phyloP scores from a whole-genome alignment of 2,797 vertebrate genomes.

The Phrynocephalus vlangalii region DNA sequence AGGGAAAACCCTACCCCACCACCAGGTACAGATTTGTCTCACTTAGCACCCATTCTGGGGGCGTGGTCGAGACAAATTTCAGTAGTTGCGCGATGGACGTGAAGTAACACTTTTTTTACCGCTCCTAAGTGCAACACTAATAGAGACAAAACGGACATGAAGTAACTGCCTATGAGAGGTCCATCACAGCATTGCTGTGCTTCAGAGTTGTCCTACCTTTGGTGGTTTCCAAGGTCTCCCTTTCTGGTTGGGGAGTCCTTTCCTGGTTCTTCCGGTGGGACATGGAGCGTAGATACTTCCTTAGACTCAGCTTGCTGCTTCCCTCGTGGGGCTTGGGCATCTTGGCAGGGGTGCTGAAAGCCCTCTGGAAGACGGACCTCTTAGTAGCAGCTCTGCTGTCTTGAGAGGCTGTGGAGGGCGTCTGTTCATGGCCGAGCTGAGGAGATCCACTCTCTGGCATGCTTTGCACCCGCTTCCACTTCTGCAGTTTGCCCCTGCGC shows the following conservation, averaged over 20 bases:
- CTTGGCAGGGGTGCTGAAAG: constrained; percentile 79
- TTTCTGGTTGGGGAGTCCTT: neutral
- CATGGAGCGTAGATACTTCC: constrained; percentile 83
- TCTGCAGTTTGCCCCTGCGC: constrained; percentile 84
- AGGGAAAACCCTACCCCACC: too few species aligned
- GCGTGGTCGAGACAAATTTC: too few species aligned
- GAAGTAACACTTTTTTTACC: too few species aligned
- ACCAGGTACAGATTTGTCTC: too few species aligned
- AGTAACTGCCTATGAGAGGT: too few species aligned
- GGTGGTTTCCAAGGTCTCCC: neutral
- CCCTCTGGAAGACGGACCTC: constrained; percentile 87
- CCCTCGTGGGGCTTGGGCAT: constrained; percentile 63
- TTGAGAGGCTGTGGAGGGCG: neutral
- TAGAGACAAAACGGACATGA: too few species aligned
- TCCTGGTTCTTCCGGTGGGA: constrained; percentile 84
- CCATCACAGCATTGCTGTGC: neutral
- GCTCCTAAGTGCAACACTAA: too few species aligned
- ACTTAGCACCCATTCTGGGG: too few species aligned
- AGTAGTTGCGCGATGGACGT: too few species aligned
- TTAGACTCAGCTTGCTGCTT: constrained; percentile 69
- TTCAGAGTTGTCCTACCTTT: constrained; percentile 13
- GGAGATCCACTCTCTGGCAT: constrained; percentile 60
- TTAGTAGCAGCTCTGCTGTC: constrained; percentile 47
- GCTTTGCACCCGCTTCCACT: constrained; percentile 84
- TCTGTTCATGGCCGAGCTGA: accelerated